Base-by-base conservation (phyloP, 2,888 invertebrate genomes). In the Oligia strigilis region DNA sequence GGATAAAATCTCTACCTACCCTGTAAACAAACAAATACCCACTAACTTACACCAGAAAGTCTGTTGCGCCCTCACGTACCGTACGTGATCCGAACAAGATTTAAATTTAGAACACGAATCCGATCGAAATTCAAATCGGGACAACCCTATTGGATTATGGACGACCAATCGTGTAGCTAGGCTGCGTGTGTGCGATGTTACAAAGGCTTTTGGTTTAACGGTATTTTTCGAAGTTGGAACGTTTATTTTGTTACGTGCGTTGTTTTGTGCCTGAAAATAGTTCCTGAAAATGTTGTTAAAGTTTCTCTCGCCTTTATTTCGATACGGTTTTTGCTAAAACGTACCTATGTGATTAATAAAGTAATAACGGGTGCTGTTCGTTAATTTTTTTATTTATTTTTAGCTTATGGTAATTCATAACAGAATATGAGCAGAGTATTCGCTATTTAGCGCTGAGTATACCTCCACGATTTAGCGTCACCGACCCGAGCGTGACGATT, bases 101-200 rank as follows among this genome's bases (percentile, higher is more conserved):
- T 89, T 90, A 90, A 89, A 89, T 89, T 88, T 87, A 84, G 89
- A 89, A 89, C 89, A 90, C 77, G 84, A 82, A 87, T 90, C 84
- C 86, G 86, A 87, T 89, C 89, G 89, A 88, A 89, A 89, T 89
- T 89, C 89, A 89, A 89, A 89, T 89, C 83, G 74, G 71, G 80
- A 77, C 81, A n/a, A 67, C 55, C 49, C 81, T 86, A 88, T 89
- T 90, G 89, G 89, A 87, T 89, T 89, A 90, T 82, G 72, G 77
- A 81, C 72, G 78, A 71, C 89, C 89, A 89, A 87, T 87, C 78
- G 76, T 77, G 79, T 89, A 72, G 82, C 74, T 70, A 29, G 67
- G 77, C 71, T 89, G 74, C 69, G 69, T 82, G 86, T 89, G 85
- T 89, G 88, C 77, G 58, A 62, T 75, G 67, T 77, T 77, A 80